phyloP scores from a whole-genome alignment of 2,113 vertebrate species.

The Scartelaos histophorus region DNA sequence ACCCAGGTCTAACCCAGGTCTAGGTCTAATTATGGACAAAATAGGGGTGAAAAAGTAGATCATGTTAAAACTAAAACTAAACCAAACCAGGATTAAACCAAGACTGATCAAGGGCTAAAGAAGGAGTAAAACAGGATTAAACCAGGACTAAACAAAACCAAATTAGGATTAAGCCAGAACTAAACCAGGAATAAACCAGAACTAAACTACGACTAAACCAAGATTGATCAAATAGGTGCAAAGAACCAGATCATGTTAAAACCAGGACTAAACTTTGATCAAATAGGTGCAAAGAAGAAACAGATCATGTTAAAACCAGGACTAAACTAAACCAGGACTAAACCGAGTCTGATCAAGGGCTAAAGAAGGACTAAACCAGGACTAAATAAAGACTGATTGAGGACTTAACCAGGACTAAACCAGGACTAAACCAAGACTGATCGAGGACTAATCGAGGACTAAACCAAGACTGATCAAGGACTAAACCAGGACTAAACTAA shows the following conservation, averaged over 20 bases:
- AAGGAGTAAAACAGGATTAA: not conserved
- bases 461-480: not conserved
- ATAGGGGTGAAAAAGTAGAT: too few relatives aligned
- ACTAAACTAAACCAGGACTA: too few relatives aligned
- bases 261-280: not conserved
- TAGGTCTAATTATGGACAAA: too few relatives aligned
- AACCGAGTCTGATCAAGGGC: too few relatives aligned
- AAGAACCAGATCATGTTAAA: too few relatives aligned
- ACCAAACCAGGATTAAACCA: not conserved
- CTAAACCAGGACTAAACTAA: not conserved
- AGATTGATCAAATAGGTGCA: too few relatives aligned
- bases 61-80: not conserved
- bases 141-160: not conserved
- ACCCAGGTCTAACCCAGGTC: not conserved
- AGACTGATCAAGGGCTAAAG: not conserved
- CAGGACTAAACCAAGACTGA: too few relatives aligned
- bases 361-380: too few relatives aligned
- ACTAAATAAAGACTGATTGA: too few relatives aligned
- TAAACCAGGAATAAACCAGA: not conserved
- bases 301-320: not conserved
- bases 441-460: not conserved
- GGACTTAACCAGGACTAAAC: too few relatives aligned
- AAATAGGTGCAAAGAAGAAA: too few relatives aligned
- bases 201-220: not conserved
- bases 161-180: not conserved